Evolutionary conservation across 2,888 invertebrate species (phyloP), one percentile per base, ranked within the genome.

Genomic region (Epinotia ramella): DNA sequence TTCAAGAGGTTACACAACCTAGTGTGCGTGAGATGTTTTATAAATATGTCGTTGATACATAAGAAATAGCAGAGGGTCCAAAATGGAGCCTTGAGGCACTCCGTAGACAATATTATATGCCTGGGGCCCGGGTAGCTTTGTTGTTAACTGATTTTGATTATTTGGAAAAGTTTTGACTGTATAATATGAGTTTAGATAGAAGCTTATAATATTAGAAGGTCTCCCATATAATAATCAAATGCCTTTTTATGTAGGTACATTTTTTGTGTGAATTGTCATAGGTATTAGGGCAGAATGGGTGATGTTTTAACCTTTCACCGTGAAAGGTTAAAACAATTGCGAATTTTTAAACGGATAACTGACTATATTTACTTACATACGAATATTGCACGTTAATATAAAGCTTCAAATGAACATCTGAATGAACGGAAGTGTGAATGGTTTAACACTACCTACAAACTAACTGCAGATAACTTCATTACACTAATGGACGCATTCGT

Each of bases 401-500:
- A 40, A 40, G 40, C 40, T 40, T 16, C 13, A 59, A 69, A 24
- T 11, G 59, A 33, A 59, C 33, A 12, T 53, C 12, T 57, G 67
- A 67, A 67, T 69, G 69, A 59, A 60, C 53, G 65, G 20, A 59
- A 28, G 40, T 20, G 28, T 46, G 69, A 68, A 68, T 73, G 63
- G 46, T 68, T 68, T 63, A 59, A 68, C 73, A 68, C 44, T n/a
- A 24, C 40, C 44, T n/a, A 24, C 40, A 18, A n/a, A 28, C 33
- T 75, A 76, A 77, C 76, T 77, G 68, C 73, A 76, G 77, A 77
- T 77, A 70, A 62, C 77, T 76, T 77, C 76, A 78, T 78, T 78
- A 75, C 65, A 65, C 77, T 80, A 80, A 79, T 79, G 73, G 56
- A n/a, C 64, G 72, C 75, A 70, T 71, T 71, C 71, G 65, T 75